phyloP scores from a whole-genome alignment of 1,140 invertebrate genomes.

The Tetragnatha versicolor region DNA sequence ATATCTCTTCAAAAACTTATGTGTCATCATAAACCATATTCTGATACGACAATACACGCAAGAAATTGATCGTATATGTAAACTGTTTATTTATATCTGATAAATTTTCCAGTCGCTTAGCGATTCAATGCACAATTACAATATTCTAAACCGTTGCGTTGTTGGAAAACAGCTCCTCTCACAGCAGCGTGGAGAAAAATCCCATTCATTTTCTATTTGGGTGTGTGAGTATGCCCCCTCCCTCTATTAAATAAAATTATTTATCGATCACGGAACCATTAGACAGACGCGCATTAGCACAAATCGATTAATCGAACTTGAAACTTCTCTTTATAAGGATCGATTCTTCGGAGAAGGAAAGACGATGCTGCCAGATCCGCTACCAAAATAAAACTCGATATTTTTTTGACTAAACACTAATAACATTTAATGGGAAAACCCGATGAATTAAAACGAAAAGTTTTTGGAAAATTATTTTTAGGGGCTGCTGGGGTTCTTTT shows the following conservation, averaged over 20 bases:
- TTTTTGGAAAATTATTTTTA: conserved; percentile 29
- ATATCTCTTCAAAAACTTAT: no score
- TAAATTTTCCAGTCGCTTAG: no score
- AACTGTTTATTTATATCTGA: no score
- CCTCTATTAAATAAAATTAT: conserved; percentile 45
- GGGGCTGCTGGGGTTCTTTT: background rate
- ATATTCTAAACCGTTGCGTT: no score
- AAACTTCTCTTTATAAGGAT: conserved; percentile 36
- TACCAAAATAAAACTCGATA: no score
- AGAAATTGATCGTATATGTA: no score
- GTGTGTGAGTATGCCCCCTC: no score
- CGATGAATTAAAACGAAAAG: conserved; percentile 40
- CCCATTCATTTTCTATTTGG: conserved; percentile 29
- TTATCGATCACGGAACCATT: conserved; percentile 43
- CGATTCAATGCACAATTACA: no score
- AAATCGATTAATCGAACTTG: conserved; percentile 41
- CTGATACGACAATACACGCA: no score
- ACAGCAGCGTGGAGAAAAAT: background rate
- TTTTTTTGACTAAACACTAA: conserved; percentile 32
- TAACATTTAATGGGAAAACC: conserved; percentile 42
- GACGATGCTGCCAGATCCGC: no score
- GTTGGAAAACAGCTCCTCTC: background rate
- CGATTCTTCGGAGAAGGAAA: background rate
- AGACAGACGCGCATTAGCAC: conserved; percentile 40
- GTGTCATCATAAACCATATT: no score